Evolutionary conservation across 2,113 vertebrate species (phyloP).

Genomic region (Mesitornis unicolor): DNA sequence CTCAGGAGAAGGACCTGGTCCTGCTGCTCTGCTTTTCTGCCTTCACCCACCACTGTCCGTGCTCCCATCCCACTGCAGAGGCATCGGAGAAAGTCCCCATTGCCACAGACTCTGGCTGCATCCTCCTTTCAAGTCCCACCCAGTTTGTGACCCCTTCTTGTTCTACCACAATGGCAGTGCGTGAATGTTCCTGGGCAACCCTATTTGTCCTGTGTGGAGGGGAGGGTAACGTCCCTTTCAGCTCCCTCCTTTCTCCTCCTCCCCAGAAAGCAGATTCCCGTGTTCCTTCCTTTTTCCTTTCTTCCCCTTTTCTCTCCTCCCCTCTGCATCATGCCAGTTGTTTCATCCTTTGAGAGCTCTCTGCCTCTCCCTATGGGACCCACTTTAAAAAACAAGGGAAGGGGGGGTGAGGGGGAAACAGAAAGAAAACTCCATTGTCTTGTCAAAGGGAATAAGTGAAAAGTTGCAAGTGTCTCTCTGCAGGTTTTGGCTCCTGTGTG

Average conservation of each 20-base stretch:
- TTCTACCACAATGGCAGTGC: accelerated
- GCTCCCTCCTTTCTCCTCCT: not conserved
- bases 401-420: not conserved
- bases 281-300: not conserved
- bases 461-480: constrained; percentile 45
- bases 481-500: constrained; percentile 51
- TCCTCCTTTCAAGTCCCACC: not conserved
- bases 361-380: constrained; percentile 51
- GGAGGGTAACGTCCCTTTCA: not conserved
- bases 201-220: accelerated
- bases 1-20: not conserved
- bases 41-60: not conserved
- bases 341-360: constrained; percentile 56
- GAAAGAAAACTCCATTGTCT: constrained; percentile 51
- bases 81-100: not conserved
- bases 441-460: constrained; percentile 68
- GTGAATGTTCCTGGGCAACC: not conserved
- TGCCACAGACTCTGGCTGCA: not conserved
- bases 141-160: not conserved
- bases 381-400: constrained; percentile 49
- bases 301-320: not conserved
- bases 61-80: not conserved
- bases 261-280: accelerated
- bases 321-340: not conserved
- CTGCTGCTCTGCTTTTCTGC: not conserved